A percentile compares a stretch with the other conserved stretches of the same genome.
Conservation (phyloP, 2,888 invertebrate species). For the Rhagonycha fulva region DNA sequence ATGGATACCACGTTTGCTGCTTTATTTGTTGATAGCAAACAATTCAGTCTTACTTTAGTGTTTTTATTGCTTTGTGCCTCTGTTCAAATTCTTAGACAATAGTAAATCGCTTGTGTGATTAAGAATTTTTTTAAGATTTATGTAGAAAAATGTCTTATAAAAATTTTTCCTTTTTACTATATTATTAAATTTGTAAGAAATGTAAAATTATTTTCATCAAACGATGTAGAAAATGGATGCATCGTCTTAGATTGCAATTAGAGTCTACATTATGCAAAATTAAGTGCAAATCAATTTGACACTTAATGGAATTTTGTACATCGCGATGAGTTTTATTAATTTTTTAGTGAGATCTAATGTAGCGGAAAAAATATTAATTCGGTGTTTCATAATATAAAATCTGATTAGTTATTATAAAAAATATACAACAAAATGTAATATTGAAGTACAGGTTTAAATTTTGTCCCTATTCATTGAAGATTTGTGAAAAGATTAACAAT, state of each 20-base stretch:
- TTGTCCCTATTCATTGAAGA: no score
- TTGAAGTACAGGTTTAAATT: no score
- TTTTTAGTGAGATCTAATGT: no score
- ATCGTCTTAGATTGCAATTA: not conserved
- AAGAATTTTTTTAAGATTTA: not conserved
- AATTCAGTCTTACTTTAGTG: not conserved
- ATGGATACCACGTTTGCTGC: not conserved
- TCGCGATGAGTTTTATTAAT: no score
- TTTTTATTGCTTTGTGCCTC: not conserved
- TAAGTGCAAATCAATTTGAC: not conserved
- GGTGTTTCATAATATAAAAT: no score
- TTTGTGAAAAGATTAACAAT: no score
- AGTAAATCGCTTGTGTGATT: not conserved
- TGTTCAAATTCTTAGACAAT: not conserved
- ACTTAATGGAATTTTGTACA: not conserved
- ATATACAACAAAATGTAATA: no score
- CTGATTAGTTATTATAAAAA: no score
- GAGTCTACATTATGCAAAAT: not conserved
- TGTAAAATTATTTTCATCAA: not conserved
- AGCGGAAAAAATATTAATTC: no score
- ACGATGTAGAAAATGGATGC: not conserved
- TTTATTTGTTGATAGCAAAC: not conserved
- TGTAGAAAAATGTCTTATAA: not conserved
- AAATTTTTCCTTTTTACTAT: not conserved
- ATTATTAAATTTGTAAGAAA: not conserved